These are phyloP conservation scores for Stegastes partitus DNA, from an alignment of 2,113 vertebrate genomes.

Conservation along the genomic window DNA sequence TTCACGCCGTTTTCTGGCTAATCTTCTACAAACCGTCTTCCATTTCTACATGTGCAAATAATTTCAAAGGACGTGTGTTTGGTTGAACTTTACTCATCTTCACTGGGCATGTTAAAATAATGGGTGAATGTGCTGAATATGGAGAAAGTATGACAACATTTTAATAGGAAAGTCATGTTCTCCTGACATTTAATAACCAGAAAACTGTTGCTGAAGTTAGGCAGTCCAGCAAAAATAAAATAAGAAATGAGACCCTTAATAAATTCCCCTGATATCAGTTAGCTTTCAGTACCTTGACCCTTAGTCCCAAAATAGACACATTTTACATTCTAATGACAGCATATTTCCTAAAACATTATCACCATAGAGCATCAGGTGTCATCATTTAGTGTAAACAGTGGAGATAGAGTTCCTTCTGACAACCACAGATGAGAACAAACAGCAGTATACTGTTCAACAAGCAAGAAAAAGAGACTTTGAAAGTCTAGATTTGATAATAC, in stretches of 20 bases:
- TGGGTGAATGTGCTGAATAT: background rate
- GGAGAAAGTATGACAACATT: conserved; percentile 1
- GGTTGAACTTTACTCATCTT: background rate
- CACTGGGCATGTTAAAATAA: background rate
- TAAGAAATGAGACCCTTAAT: conserved; percentile 27
- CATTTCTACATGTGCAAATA: background rate
- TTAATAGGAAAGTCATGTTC: background rate
- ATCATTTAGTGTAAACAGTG: conserved; percentile 69
- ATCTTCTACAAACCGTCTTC: conserved; percentile 10
- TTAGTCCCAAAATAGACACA: conserved; percentile 15
- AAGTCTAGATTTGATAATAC: conserved; percentile 36
- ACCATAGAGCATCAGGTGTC: conserved; percentile 34
- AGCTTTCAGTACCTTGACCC: conserved; percentile 52
- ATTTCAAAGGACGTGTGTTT: background rate
- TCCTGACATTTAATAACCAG: background rate
- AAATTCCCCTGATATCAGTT: conserved; percentile 51
- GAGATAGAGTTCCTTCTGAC: conserved; percentile 36
- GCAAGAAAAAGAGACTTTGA: conserved; percentile 7
- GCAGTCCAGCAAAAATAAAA: conserved; percentile 32
- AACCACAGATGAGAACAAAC: conserved; percentile 58
- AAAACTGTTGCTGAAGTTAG: conserved; percentile 12
- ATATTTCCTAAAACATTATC: conserved; percentile 50
- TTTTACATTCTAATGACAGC: conserved; percentile 69
- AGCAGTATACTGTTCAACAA: conserved; percentile 36
- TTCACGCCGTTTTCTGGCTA: background rate